Evolutionary conservation across 2,888 invertebrate species (phyloP), one percentile per base, ranked within the genome.

Genomic region (Eledona agricola): DNA sequence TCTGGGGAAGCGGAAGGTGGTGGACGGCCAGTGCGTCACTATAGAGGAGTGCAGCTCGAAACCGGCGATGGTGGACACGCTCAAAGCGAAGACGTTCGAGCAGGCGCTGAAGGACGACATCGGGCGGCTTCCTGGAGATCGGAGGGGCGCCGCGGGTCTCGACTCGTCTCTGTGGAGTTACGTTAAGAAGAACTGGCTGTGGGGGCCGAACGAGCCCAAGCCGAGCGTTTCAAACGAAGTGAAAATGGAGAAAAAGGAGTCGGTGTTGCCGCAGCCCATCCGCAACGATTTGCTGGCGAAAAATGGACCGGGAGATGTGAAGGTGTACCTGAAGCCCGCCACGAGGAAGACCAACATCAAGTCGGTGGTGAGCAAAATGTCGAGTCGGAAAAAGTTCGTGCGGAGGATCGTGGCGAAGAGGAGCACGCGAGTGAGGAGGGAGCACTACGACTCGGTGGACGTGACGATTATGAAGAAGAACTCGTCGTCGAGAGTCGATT

Each of bases 81-180:
- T 78, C 5, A 67, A 70, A 43, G 71, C 81, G 0, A 77, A 77
- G 42, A 66, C 70, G 1, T 71, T 78, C 0, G 73, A 79, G 1
- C 78, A 80, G 51, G 57, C 40, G 1, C 19, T 37, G 10, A n/a
- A 16, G 3, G 67, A 75, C 25, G 87, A 88, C 62, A 72, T 62
- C 2, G 88, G 87, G 0, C 67, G 74, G 3, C 76, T 88, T 17
- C 90, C 90, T 0, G 92, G 92, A 0, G 89, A 92, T 76, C 78
- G 78, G 2, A 75, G 79, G 45, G 89, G 89, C 1, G 88, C 89
- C 0, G 88, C 82, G 6, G 90, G 91, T 0, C 75, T 89, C 0
- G 88, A 90, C 69, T 86, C 89, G 0, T 78, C 82, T 0, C 76
- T 90, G 10, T 90, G 84, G 76, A 75, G 84, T 0, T 86, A 86